Evolutionary conservation across 2,888 invertebrate species (phyloP).

Genomic region (Synanthedon formicaeformis): DNA sequence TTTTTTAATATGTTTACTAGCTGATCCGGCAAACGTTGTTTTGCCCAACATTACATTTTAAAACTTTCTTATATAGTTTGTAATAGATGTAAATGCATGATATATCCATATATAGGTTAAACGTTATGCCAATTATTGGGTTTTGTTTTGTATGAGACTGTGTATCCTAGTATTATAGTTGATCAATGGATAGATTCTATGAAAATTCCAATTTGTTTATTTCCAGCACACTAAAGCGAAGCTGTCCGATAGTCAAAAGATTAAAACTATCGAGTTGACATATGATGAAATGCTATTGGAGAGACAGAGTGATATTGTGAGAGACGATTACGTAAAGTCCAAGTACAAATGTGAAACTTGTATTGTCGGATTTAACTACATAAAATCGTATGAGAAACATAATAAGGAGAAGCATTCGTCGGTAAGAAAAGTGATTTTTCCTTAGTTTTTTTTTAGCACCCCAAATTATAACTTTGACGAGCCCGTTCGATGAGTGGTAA

Average conservation of each 20-base stretch:
- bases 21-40: too few relatives aligned
- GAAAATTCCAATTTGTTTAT: background rate
- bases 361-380: slow-evolving; percentile 28
- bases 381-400: slow-evolving; percentile 24
- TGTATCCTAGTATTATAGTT: too few relatives aligned
- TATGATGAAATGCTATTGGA: slow-evolving; percentile 43
- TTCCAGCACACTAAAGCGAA: background rate
- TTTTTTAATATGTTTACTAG: too few relatives aligned
- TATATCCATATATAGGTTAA: too few relatives aligned
- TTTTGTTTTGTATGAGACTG: too few relatives aligned
- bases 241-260: background rate
- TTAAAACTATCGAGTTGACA: slow-evolving; percentile 26
- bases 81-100: too few relatives aligned
- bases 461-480: too few relatives aligned
- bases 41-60: too few relatives aligned
- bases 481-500: too few relatives aligned
- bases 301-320: slow-evolving; percentile 19
- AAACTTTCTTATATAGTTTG: too few relatives aligned
- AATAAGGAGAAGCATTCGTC: slow-evolving; percentile 24
- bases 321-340: slow-evolving; percentile 19
- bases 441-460: background rate
- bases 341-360: slow-evolving; percentile 35
- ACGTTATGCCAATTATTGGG: too few relatives aligned
- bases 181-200: too few relatives aligned
- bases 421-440: slow-evolving; percentile 16